Conservation (phyloP, 2,797 vertebrate species). For the Liasis olivaceus region DNA sequence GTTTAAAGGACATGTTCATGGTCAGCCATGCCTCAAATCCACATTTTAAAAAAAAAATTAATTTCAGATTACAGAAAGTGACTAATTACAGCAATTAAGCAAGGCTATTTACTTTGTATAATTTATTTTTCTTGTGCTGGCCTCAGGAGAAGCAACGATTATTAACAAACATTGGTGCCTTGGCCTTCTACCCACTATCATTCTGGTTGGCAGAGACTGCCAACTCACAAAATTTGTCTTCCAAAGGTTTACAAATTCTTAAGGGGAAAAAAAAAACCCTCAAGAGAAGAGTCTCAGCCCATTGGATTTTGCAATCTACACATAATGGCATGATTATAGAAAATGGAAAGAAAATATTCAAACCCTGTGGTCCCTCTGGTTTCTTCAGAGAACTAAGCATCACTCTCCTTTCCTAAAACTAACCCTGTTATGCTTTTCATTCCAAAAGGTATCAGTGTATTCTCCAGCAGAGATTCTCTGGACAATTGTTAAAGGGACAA, state of each 20-base stretch:
- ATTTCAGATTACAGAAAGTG: background rate
- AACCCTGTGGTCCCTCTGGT: background rate
- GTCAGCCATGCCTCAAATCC: background rate
- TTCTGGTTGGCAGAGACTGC: background rate
- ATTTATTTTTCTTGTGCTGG: background rate
- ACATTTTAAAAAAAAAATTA: background rate
- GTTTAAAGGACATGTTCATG: background rate
- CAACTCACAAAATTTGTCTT: background rate
- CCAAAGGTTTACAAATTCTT: background rate
- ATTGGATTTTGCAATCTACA: background rate
- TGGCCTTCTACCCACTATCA: background rate
- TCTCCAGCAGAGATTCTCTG: background rate
- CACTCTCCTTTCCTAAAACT: background rate
- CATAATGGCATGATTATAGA: background rate
- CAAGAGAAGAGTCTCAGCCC: background rate
- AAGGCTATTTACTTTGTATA: background rate
- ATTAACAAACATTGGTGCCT: background rate
- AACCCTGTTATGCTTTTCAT: background rate
- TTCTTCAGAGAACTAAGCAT: background rate
- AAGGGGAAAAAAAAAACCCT: background rate
- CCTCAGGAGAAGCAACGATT: background rate
- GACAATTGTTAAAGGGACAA: background rate
- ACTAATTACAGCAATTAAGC: background rate
- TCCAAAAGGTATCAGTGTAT: background rate
- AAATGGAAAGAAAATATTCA: background rate